Base-by-base conservation (phyloP, 2,797 vertebrate species). In the Silurus lanzhouensis region DNA sequence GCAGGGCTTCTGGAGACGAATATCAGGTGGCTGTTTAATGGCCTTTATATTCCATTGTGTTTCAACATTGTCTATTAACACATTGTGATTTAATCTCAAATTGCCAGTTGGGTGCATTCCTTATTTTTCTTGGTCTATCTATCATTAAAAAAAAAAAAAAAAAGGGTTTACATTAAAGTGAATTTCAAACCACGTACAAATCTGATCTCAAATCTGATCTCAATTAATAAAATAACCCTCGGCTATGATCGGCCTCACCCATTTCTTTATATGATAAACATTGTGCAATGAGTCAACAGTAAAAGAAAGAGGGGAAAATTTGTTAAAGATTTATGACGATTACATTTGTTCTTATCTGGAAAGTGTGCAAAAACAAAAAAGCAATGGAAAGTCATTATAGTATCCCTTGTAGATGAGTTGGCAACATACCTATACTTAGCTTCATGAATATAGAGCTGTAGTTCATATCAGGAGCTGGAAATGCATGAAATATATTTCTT, bases 231-330 rank as follows among this genome's bases (percentile, higher is more conserved):
- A 14, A 2, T 64, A 57, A 64, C 67, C 68, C 67, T 74, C 77
- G 57, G 58, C 52, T 13, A 75, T 25, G 68, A 70, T 81, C 27
- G 38, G 13, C 19, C 48, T 9, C 81, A 46, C 66, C 27, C 79
- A 75, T 57, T 78, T 27, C 78, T 15, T 20, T 75, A 19, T 68
- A 58, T n/a, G n/a, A 83, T 82, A 67, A 64, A 27, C 44, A 12
- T n/a, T 70, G 75, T 84, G 74, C 72, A 82, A 84, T 79, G 46
- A 82, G 81, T 85, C 52, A 87, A 85, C 55, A 84, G 0, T 76
- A 7, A 80, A 15, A 6, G n/a, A 81, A n/a, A 9, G 67, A 48
- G 38, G 61, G 81, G 60, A 2, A 1, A n/a, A 61, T 55, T 71
- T 1, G 31, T 48, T 19, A 7, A 75, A 75, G 48, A 57, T 55